phyloP scores from a whole-genome alignment of 2,888 invertebrate genomes.

The Drosophila neutralis region DNA sequence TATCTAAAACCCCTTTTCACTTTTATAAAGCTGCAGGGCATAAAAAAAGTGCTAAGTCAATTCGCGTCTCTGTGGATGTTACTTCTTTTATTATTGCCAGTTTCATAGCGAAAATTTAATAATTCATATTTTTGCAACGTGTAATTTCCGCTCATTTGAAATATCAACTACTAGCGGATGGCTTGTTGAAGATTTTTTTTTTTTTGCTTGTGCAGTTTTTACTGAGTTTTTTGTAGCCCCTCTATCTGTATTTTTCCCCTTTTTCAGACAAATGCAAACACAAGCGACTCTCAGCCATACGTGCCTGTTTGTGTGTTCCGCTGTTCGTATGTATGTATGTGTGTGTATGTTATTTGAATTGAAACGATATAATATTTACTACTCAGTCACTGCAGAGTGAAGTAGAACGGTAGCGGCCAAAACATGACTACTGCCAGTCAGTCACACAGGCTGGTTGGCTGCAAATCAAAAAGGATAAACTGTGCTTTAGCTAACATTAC shows the following conservation, averaged over 20 bases:
- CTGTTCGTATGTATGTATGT: constrained; percentile 22
- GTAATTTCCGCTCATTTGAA: constrained; percentile 68
- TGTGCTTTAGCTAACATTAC: constrained; percentile 69
- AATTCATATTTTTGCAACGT: constrained; percentile 65
- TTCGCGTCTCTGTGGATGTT: constrained; percentile 12
- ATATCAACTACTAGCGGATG: constrained; percentile 43
- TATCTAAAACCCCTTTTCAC: background rate
- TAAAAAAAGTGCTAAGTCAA: constrained; percentile 5
- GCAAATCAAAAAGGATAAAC: constrained; percentile 80
- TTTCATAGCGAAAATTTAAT: constrained; percentile 59
- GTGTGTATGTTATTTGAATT: constrained; percentile 63
- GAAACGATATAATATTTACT: constrained; percentile 77
- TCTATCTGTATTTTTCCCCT: constrained; percentile 13
- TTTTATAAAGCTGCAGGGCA: background rate
- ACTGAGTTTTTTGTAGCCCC: constrained; percentile 16
- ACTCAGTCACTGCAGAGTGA: constrained; percentile 53
- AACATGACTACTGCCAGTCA: constrained; percentile 52
- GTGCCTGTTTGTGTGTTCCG: constrained; percentile 30
- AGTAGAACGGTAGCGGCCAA: constrained; percentile 45
- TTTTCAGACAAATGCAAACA: constrained; percentile 51
- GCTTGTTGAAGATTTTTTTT: constrained; percentile 14
- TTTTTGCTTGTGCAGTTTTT: constrained; percentile 6
- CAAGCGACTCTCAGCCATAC: constrained; percentile 24
- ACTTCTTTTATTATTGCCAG: constrained; percentile 47
- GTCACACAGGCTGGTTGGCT: constrained; percentile 27